Conservation (phyloP, 2,113 vertebrate species). For the Diglossa brunneiventris region DNA sequence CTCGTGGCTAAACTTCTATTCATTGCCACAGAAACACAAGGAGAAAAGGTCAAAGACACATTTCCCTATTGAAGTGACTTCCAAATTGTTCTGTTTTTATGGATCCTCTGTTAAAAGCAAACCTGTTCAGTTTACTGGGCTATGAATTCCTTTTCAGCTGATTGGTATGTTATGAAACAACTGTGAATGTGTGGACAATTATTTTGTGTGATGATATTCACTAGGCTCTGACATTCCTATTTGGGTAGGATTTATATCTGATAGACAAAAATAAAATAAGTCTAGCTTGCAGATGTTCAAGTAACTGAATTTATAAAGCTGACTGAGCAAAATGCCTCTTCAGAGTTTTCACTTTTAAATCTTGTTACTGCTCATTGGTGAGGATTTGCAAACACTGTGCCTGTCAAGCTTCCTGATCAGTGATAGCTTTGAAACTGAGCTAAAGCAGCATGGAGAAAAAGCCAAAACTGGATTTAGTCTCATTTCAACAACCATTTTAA, state of each 20-base stretch:
- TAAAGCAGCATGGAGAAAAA: slow-evolving; percentile 56
- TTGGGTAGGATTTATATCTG: background rate
- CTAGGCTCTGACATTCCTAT: background rate
- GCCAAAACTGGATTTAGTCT: slow-evolving; percentile 29
- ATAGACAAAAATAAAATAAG: slow-evolving; percentile 14
- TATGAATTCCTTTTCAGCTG: background rate
- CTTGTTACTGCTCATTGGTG: slow-evolving; percentile 60
- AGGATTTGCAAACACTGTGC: slow-evolving; percentile 58
- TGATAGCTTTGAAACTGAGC: slow-evolving; percentile 61
- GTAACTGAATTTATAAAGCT: slow-evolving; percentile 31
- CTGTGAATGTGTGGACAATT: background rate
- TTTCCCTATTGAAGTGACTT: background rate
- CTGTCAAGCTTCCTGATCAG: slow-evolving; percentile 65
- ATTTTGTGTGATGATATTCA: slow-evolving; percentile 15
- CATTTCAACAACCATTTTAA: slow-evolving; percentile 59
- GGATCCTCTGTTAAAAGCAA: background rate
- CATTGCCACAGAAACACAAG: background rate
- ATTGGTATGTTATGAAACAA: background rate
- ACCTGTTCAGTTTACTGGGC: background rate
- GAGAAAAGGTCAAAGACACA: background rate
- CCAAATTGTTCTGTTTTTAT: background rate
- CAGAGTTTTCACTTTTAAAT: slow-evolving; percentile 59
- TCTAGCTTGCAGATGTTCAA: slow-evolving; percentile 37
- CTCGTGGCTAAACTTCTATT: background rate
- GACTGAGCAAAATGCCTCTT: slow-evolving; percentile 32